A percentile compares a stretch with the other conserved stretches of the same genome.
Evolutionary conservation across 2,113 vertebrate species (phyloP).

Genomic region (Oryzias curvinotus): DNA sequence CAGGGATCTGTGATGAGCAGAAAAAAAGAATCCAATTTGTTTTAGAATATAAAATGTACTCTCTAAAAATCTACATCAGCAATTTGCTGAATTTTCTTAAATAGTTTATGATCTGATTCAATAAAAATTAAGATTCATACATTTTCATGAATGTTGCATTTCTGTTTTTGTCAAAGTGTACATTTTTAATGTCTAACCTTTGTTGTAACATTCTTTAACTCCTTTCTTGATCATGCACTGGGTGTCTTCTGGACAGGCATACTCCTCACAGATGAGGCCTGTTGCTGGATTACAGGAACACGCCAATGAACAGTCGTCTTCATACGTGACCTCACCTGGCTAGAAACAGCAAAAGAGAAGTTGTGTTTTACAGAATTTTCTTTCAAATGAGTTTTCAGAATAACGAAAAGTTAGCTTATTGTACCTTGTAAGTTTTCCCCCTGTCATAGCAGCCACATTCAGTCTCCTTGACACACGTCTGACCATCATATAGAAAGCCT

Average conservation of each 20-base stretch:
- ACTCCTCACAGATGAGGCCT: constrained; percentile 69
- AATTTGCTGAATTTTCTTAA: too few relatives aligned
- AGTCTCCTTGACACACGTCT: constrained; percentile 64
- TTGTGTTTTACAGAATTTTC: background rate
- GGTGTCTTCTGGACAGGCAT: constrained; percentile 69
- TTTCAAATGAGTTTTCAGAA: constrained; percentile 3
- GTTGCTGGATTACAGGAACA: constrained; percentile 72
- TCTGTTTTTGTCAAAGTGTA: background rate
- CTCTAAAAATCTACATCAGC: too few relatives aligned
- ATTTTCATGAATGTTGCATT: too few relatives aligned
- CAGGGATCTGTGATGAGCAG: constrained; percentile 76
- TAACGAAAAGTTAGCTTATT: background rate
- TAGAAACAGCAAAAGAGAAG: constrained; percentile 40
- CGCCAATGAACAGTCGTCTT: constrained; percentile 61
- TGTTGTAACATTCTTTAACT: constrained; percentile 70
- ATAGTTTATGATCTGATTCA: too few relatives aligned
- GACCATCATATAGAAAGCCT: constrained; percentile 69
- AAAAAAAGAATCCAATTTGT: background rate
- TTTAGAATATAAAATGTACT: background rate
- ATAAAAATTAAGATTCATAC: too few relatives aligned
- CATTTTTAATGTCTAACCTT: constrained; percentile 66
- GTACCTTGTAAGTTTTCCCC: constrained; percentile 77
- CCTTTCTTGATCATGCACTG: constrained; percentile 74
- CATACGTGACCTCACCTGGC: constrained; percentile 69
- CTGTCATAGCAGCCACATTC: constrained; percentile 80